Conservation (phyloP, 1,140 invertebrate species). For the Babylonia areolata region DNA sequence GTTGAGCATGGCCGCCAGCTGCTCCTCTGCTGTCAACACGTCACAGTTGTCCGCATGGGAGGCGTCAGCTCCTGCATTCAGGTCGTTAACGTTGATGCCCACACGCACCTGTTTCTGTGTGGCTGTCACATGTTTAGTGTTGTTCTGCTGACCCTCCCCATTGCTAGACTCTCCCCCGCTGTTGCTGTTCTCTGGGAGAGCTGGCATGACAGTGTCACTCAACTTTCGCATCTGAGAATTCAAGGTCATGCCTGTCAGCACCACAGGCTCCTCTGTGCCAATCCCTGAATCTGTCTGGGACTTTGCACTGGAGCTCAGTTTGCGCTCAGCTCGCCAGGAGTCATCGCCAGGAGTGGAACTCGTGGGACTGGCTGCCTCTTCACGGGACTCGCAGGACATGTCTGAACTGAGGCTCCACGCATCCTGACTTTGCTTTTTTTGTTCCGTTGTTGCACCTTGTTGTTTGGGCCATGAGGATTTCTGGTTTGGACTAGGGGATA, state of each 20-base stretch:
- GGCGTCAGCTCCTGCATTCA: slow-evolving; percentile 46
- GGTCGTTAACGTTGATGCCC: slow-evolving; percentile 66
- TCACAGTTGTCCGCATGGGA: slow-evolving; percentile 53
- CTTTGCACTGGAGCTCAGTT: slow-evolving; percentile 61
- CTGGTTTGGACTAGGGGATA: slow-evolving; percentile 43
- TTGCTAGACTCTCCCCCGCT: neutral
- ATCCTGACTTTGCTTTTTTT: slow-evolving; percentile 62
- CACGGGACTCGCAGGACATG: slow-evolving; percentile 56
- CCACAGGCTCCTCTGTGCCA: slow-evolving; percentile 53
- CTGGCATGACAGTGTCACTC: neutral
- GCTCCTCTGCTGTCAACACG: slow-evolving; percentile 65
- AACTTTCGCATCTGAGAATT: neutral
- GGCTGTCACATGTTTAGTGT: slow-evolving; percentile 58
- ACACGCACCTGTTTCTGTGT: slow-evolving; percentile 51
- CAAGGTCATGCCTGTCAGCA: neutral
- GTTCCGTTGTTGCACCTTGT: neutral
- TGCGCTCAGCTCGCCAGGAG: slow-evolving; percentile 55
- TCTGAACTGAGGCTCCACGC: slow-evolving; percentile 63
- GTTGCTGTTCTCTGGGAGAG: neutral
- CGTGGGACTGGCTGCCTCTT: slow-evolving; percentile 55
- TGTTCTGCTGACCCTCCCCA: slow-evolving; percentile 57
- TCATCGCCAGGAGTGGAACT: slow-evolving; percentile 60
- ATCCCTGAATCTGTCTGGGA: slow-evolving; percentile 69
- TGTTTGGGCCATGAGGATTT: slow-evolving; percentile 38
- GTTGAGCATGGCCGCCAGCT: slow-evolving; percentile 65